Evolutionary conservation across 2,113 vertebrate species (phyloP).

Genomic region (Procavia capensis): DNA sequence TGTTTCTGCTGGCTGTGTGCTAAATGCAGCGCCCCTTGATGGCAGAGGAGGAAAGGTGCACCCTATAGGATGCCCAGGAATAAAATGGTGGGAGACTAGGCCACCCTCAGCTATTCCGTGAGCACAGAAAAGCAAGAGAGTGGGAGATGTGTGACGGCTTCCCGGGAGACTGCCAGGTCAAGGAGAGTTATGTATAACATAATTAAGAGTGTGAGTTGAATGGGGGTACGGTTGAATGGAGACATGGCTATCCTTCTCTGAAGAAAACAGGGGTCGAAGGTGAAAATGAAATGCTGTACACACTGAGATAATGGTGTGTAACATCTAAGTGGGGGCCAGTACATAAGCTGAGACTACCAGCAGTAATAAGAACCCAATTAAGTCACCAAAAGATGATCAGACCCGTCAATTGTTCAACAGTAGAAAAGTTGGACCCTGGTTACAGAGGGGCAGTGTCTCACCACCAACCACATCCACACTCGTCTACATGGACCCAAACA

Average conservation of each 20-base stretch:
- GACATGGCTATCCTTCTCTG: not conserved
- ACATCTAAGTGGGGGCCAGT: not conserved
- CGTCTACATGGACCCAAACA: not conserved
- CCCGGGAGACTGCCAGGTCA: not conserved
- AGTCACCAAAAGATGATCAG: not conserved
- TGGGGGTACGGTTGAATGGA: not conserved
- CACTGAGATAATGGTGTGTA: not conserved
- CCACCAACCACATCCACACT: not conserved
- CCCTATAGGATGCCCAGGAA: not conserved
- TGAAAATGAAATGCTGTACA: not conserved
- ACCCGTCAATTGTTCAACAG: rapidly evolving
- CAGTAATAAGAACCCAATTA: not conserved
- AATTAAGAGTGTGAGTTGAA: not conserved
- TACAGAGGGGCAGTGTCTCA: not conserved
- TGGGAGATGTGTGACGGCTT: not conserved
- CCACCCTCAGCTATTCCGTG: not conserved
- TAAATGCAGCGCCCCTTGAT: not conserved
- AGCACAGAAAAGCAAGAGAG: not conserved
- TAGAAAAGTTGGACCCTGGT: not conserved
- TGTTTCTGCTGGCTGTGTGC: not conserved
- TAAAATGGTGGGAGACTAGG: not conserved
- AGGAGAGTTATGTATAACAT: not conserved
- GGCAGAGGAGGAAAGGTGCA: not conserved
- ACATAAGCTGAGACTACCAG: not conserved
- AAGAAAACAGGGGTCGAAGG: not conserved